These are phyloP conservation scores for Tipula confusa DNA, from an alignment of 2,888 invertebrate species.

Conservation along the genomic window DNA sequence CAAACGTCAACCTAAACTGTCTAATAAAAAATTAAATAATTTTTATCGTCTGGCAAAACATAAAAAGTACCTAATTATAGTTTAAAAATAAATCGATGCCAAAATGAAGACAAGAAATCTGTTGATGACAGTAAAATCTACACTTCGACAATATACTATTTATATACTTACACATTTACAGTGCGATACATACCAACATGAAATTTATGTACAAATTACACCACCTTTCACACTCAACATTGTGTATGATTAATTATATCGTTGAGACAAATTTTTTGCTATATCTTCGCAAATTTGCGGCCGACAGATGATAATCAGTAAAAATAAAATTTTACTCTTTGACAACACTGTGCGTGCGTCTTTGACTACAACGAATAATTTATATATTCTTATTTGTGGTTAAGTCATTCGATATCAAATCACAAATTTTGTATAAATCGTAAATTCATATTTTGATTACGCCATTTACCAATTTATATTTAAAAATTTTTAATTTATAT, in stretches of 20 bases:
- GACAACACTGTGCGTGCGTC: background rate
- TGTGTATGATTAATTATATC: background rate
- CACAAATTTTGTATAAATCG: too few relatives aligned
- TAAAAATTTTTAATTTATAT: background rate
- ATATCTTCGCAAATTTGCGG: background rate
- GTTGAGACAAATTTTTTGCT: too few relatives aligned
- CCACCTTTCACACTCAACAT: background rate
- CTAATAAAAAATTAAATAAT: background rate
- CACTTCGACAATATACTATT: too few relatives aligned
- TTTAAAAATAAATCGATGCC: background rate
- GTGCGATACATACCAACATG: background rate
- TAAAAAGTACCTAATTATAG: background rate
- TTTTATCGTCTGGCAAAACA: background rate
- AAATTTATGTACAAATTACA: background rate
- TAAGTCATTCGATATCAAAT: too few relatives aligned
- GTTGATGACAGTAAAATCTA: background rate
- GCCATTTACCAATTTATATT: background rate
- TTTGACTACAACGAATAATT: background rate
- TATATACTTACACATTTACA: too few relatives aligned
- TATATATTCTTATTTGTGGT: background rate
- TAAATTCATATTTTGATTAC: background rate
- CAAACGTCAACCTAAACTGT: background rate
- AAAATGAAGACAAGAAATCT: background rate
- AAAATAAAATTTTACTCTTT: background rate
- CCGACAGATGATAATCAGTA: background rate